Conservation (phyloP, 2,113 vertebrate genomes). For the Maccullochella peelii region DNA sequence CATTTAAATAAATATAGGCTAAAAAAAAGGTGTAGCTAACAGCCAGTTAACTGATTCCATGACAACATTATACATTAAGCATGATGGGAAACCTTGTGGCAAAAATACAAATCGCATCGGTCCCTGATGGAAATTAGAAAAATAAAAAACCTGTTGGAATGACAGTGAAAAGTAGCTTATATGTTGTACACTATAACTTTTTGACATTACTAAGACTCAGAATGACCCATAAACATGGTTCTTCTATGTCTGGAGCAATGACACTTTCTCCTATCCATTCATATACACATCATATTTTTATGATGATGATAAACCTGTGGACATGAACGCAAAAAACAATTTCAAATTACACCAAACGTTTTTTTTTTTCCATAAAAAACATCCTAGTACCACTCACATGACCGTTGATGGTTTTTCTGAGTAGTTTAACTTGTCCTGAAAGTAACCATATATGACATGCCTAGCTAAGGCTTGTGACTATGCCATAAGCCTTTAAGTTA, state of each 20-base stretch:
- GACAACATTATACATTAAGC: not conserved
- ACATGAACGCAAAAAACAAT: not conserved
- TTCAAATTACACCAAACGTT: not conserved
- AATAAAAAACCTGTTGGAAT: not conserved
- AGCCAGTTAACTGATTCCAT: not conserved
- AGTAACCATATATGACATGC: not conserved
- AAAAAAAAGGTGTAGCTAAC: not conserved
- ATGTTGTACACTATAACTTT: not conserved
- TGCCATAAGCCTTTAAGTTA: not conserved
- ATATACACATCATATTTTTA: not conserved
- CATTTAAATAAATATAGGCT: not conserved
- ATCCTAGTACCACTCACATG: not conserved
- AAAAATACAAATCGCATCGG: not conserved
- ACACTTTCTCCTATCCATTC: not conserved
- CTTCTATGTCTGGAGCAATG: not conserved
- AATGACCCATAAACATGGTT: not conserved
- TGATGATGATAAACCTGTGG: not conserved
- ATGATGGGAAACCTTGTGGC: not conserved
- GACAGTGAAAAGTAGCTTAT: not conserved
- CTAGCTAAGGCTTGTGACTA: not conserved
- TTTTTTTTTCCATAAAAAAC: not conserved
- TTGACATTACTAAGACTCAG: not conserved
- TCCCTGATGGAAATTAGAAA: not conserved
- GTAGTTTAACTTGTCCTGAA: not conserved
- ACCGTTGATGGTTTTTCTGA: not conserved